Percentiles rank a stretch among this genome's conserved stretches.
phyloP scores from a whole-genome alignment of 92 coral and sea anemone species.

The Bergia puertoricense region DNA sequence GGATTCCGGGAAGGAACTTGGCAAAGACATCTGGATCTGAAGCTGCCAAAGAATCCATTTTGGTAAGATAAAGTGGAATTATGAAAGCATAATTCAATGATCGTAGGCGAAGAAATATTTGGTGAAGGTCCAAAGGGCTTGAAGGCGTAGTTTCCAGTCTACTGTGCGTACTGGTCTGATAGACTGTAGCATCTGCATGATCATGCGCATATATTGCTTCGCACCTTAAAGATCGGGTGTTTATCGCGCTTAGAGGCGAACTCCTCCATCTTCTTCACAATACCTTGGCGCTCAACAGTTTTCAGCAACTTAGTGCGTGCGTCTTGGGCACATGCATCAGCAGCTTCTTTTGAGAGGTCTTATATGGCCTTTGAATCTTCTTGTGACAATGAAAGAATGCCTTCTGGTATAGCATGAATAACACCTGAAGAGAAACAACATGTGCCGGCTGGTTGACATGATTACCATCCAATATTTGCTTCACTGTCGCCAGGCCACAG shows the following conservation, averaged over 20 bases:
- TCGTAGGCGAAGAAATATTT: conserved; percentile 68
- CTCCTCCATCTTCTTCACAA: conserved; percentile 51
- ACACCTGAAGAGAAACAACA: conserved; percentile 46
- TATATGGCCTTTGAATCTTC: too few species aligned
- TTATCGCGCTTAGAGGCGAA: conserved; percentile 43
- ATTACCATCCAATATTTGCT: conserved; percentile 57
- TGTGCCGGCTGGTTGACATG: conserved; percentile 56
- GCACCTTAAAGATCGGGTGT: conserved; percentile 51
- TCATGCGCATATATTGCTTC: conserved; percentile 57
- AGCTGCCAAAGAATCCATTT: conserved; percentile 50
- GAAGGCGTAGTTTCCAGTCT: conserved; percentile 64
- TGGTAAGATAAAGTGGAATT: conserved; percentile 62
- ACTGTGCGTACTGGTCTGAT: conserved; percentile 57
- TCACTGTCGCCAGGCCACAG: conserved; percentile 57
- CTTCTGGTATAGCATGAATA: conserved; percentile 52
- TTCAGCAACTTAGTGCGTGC: not conserved
- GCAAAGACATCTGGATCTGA: not conserved
- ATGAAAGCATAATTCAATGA: conserved; percentile 55
- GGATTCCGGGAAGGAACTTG: too few species aligned
- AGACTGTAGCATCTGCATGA: conserved; percentile 52
- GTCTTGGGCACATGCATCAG: too few species aligned
- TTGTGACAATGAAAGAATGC: conserved; percentile 45
- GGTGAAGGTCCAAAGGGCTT: conserved; percentile 48
- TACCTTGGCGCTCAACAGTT: conserved; percentile 34
- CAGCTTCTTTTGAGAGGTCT: too few species aligned